Evolutionary conservation across 2,888 invertebrate species (phyloP).

Genomic region (Cybosia mesomella): DNA sequence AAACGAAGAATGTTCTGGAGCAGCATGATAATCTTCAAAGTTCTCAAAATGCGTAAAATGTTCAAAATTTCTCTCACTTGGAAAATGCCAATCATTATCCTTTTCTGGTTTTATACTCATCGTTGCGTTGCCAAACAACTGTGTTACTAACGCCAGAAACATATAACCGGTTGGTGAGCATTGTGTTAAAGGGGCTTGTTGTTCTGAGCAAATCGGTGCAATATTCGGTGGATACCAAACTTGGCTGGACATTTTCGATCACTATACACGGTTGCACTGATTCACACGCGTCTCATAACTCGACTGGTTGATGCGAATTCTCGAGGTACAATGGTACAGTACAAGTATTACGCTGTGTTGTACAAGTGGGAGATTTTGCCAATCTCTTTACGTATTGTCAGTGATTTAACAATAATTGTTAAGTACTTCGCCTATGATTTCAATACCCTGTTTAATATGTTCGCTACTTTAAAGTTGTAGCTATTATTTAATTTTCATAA

Average conservation of each 20-base stretch:
- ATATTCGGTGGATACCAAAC: slow-evolving; percentile 88
- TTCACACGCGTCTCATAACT: slow-evolving; percentile 44
- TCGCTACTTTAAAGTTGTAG: neutral
- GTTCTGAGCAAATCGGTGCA: slow-evolving; percentile 82
- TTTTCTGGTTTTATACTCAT: slow-evolving; percentile 45
- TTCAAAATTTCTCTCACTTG: slow-evolving; percentile 17
- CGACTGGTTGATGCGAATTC: slow-evolving; percentile 40
- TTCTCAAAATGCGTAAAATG: slow-evolving; percentile 6
- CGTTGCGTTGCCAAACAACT: slow-evolving; percentile 85
- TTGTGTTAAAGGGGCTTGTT: slow-evolving; percentile 84
- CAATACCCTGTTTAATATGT: neutral
- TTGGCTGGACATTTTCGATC: slow-evolving; percentile 59
- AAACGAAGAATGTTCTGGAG: slow-evolving; percentile 39
- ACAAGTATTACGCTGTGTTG: slow-evolving; percentile 11
- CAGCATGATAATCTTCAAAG: slow-evolving; percentile 19
- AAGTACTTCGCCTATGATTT: neutral
- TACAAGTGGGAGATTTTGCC: slow-evolving; percentile 37
- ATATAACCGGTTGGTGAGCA: slow-evolving; percentile 87
- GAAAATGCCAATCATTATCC: slow-evolving; percentile 20
- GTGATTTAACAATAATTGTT: slow-evolving; percentile 17
- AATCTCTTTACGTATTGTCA: slow-evolving; percentile 42
- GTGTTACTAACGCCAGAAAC: slow-evolving; percentile 86
- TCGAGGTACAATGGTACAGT: slow-evolving; percentile 35
- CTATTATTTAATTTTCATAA: neutral
- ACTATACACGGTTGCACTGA: slow-evolving; percentile 23